A percentile compares a stretch with the other conserved stretches of the same genome.
Evolutionary conservation across 2,113 vertebrate genomes (phyloP).

Genomic region (Indicator indicator): DNA sequence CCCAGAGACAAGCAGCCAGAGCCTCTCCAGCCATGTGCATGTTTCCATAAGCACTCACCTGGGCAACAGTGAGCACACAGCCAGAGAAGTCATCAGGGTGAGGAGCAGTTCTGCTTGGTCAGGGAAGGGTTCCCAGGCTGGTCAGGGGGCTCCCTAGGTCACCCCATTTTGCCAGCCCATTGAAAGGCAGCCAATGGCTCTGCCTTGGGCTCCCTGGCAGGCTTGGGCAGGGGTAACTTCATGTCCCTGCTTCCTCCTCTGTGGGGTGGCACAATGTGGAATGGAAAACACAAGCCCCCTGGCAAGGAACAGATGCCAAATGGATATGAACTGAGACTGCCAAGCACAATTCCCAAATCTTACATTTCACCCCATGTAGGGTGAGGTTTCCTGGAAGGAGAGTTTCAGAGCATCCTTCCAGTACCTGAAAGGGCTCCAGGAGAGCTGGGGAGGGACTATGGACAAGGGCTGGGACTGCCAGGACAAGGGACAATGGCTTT

Average conservation of each 20-base stretch:
- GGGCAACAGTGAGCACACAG: not conserved
- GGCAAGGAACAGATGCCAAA: not conserved
- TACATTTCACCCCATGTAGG: not conserved
- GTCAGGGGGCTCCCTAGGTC: not conserved
- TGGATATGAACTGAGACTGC: accelerated
- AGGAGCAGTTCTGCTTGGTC: not conserved
- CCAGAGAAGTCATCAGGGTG: not conserved
- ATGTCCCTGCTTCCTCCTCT: not conserved
- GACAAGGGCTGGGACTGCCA: too few species aligned
- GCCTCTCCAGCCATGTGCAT: not conserved
- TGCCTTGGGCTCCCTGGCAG: not conserved
- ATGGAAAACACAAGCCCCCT: not conserved
- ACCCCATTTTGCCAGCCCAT: not conserved
- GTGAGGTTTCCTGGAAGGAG: not conserved
- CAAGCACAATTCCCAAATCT: not conserved
- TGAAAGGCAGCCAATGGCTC: not conserved
- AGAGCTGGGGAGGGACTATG: too few species aligned
- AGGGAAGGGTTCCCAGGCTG: not conserved
- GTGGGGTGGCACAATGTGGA: not conserved
- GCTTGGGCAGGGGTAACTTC: not conserved
- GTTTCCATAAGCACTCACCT: slow-evolving; percentile 21
- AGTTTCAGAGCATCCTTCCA: too few species aligned
- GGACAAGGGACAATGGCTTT: too few species aligned
- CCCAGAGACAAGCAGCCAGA: not conserved
- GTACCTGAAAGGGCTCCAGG: too few species aligned